A percentile compares a stretch with the other conserved stretches of the same genome.
Evolutionary conservation across 2,797 vertebrate genomes (phyloP).

Genomic region (Malacoctenus gilli): DNA sequence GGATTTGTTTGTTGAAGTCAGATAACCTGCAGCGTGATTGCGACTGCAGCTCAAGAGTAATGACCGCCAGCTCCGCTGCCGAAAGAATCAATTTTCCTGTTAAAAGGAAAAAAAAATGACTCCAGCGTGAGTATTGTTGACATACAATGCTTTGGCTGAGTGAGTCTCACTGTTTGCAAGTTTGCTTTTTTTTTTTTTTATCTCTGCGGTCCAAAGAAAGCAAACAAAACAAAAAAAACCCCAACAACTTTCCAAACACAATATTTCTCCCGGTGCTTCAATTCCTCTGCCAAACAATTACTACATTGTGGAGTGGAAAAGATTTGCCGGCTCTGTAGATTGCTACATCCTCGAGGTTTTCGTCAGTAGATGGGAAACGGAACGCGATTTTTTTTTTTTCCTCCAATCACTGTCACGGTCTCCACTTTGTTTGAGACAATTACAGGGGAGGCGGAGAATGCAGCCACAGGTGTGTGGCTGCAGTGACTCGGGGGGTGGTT

Average conservation of each 20-base stretch:
- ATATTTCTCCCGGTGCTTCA: conserved; percentile 34
- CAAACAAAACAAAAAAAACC: conserved; percentile 43
- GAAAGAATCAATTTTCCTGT: conserved; percentile 44
- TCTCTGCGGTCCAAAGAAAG: conserved; percentile 47
- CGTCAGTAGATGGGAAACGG: conserved; percentile 20
- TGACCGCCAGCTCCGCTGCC: conserved; percentile 24
- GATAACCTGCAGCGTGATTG: conserved; percentile 63
- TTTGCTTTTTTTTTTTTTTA: conserved; percentile 51
- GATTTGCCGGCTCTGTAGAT: conserved; percentile 35
- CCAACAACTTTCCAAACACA: conserved; percentile 29
- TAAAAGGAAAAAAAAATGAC: background rate
- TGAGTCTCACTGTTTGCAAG: conserved; percentile 24
- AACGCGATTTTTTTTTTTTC: conserved; percentile 6
- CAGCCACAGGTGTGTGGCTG: conserved; percentile 14
- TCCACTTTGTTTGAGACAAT: conserved; percentile 13
- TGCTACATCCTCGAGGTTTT: conserved; percentile 16
- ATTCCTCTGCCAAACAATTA: conserved; percentile 61
- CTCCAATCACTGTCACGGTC: conserved; percentile 3
- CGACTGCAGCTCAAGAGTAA: conserved; percentile 23
- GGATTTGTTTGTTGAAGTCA: conserved; percentile 76
- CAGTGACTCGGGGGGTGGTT: conserved; percentile 20
- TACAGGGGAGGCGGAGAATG: conserved; percentile 4
- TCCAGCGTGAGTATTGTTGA: conserved; percentile 16
- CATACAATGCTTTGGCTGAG: conserved; percentile 30
- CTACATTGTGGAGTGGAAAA: conserved; percentile 51